Conservation (phyloP, 2,797 vertebrate genomes). For the Acanthornis magna region DNA sequence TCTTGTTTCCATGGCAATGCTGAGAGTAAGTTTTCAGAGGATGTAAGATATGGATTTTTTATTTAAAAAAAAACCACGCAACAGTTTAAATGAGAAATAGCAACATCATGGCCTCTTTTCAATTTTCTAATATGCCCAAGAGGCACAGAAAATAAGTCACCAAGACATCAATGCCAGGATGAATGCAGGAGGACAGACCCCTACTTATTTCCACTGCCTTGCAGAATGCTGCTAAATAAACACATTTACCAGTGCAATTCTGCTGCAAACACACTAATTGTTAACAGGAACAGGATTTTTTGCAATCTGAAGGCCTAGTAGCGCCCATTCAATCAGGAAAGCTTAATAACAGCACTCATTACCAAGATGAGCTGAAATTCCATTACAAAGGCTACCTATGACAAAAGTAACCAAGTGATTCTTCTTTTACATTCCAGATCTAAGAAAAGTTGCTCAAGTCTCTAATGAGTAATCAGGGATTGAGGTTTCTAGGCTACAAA, state of each 20-base stretch:
- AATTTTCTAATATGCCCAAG: constrained; percentile 71
- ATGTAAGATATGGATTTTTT: constrained; percentile 76
- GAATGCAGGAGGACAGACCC: constrained; percentile 21
- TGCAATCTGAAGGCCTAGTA: constrained; percentile 33
- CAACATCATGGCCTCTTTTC: constrained; percentile 69
- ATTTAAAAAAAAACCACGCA: constrained; percentile 49
- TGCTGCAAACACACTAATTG: constrained; percentile 58
- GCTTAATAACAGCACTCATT: constrained; percentile 63
- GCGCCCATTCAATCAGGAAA: constrained; percentile 58
- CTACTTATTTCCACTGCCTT: constrained; percentile 20
- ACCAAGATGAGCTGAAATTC: constrained; percentile 63
- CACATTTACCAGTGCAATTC: constrained; percentile 24
- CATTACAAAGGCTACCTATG: constrained; percentile 58
- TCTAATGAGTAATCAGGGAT: constrained; percentile 81
- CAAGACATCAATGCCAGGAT: constrained; percentile 29
- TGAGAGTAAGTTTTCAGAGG: constrained; percentile 76
- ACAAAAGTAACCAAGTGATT: constrained; percentile 66
- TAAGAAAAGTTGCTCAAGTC: constrained; percentile 74
- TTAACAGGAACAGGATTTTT: constrained; percentile 39
- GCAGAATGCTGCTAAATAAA: constrained; percentile 51
- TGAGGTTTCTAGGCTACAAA: constrained; percentile 82
- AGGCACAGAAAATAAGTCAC: constrained; percentile 69
- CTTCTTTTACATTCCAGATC: constrained; percentile 69
- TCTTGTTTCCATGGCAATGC: constrained; percentile 81
- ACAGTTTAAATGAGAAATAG: constrained; percentile 76